Evolutionary conservation across 2,888 invertebrate genomes (phyloP), one percentile per base, ranked within the genome.

Genomic region (Muschampia plurimacula): DNA sequence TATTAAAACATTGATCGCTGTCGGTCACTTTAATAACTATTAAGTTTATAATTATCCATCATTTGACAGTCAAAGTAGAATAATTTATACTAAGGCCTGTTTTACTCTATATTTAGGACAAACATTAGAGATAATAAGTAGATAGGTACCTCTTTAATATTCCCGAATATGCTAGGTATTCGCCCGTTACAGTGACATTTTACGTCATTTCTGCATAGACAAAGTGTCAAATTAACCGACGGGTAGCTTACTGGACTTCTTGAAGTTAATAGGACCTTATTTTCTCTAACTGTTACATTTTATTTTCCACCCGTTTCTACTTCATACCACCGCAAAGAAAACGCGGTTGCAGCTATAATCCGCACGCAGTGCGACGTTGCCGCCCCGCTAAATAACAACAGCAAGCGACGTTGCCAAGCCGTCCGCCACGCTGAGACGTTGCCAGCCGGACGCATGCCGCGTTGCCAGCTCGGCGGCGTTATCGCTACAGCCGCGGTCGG

Each of bases 381-480:
- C 78, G 73, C 66, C 69, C 68, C 69, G 78, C 68, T 39, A 52
- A 36, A 44, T 32, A 22, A 64, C 65, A 55, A 55, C 49, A 59
- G 41, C 22, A 22, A 22, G 66, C 76, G 76, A 74, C 76, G 76
- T 75, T 76, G 78, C 77, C 76, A 66, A 62, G 39, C 69, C 72
- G 73, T 49, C 70, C 52, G 52, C 67, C 74, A 72, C 76, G 65
- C 64, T 67, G 78, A 78, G 76, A 76, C 75, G 77, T 77, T 75
- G 77, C 77, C 75, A 70, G 69, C 44, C 73, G 44, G 74, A 46
- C 59, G 73, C 55, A 6, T 69, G 82, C 80, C 76, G 71, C 76
- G 81, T 81, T 75, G 82, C 74, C 77, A 74, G 28, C 55, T n/a
- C 57, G 57, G 41, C 67, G 65, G 57, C 69, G 79, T 78, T 75